phyloP scores from a whole-genome alignment of 1,140 invertebrate genomes.

The Panagrolaimus sp. region DNA sequence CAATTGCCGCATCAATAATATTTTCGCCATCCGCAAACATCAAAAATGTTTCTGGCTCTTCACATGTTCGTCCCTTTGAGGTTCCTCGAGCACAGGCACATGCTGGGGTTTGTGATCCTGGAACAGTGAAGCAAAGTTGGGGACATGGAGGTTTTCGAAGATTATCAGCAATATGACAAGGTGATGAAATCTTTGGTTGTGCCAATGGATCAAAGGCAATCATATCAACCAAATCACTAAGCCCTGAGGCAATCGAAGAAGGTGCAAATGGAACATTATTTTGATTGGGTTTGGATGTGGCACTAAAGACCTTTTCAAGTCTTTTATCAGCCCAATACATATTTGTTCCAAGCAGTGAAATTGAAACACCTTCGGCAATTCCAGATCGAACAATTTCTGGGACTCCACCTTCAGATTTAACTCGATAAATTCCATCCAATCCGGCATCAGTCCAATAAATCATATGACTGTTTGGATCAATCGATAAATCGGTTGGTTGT shows the following conservation, averaged over 20 bases:
- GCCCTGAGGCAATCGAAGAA: constrained; percentile 40
- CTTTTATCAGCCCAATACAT: constrained; percentile 96
- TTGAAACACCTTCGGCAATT: constrained; percentile 78
- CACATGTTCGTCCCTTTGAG: constrained; percentile 68
- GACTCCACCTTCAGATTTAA: constrained; percentile 59
- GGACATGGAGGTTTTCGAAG: constrained; percentile 69
- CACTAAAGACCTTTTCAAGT: constrained; percentile 74
- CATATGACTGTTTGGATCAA: constrained; percentile 87
- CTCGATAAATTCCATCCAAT: constrained; percentile 70
- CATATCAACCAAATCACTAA: constrained; percentile 49
- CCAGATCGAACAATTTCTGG: constrained; percentile 74
- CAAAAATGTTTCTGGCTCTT: constrained; percentile 67
- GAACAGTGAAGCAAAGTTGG: constrained; percentile 89
- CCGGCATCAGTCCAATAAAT: constrained; percentile 95
- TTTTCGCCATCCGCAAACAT: constrained; percentile 88
- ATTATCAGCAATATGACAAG: constrained; percentile 59
- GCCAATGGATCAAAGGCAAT: constrained; percentile 50
- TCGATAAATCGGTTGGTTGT: constrained; percentile 81
- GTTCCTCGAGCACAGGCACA: constrained; percentile 88
- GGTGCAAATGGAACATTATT: constrained; percentile 46
- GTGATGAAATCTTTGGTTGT: constrained; percentile 50
- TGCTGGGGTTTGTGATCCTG: constrained; percentile 64
- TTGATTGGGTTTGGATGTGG: constrained; percentile 70
- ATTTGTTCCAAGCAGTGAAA: constrained; percentile 70
- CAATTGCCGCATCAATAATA: constrained; percentile 54